Percentiles rank a stretch among this genome's conserved stretches.
Evolutionary conservation across 53 echinoderm and acorn worm genomes (phyloP).

Genomic region (Zoroaster sp.): DNA sequence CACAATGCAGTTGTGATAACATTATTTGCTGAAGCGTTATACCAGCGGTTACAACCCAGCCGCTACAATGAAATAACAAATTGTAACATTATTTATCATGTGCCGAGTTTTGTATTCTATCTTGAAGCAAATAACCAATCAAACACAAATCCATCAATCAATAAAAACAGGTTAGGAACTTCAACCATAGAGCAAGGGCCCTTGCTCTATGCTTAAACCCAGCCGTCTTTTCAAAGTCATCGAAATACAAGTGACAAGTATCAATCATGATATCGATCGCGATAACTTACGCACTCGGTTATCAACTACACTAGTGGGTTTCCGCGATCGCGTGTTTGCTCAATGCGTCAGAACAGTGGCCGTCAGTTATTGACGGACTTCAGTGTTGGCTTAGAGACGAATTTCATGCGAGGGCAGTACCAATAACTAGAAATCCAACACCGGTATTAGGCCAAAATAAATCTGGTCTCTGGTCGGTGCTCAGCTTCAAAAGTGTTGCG

Average conservation of each 20-base stretch:
- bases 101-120: background rate
- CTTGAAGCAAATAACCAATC: background rate
- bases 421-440: no score
- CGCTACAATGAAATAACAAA: no score
- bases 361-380: background rate
- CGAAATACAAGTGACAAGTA: background rate
- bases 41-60: background rate
- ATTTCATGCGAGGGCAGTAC: no score
- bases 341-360: background rate
- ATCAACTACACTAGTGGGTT: background rate
- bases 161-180: background rate
- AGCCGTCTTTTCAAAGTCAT: background rate
- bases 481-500: background rate
- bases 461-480: background rate
- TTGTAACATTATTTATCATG: background rate
- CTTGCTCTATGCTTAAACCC: no score
- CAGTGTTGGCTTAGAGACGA: background rate
- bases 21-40: background rate
- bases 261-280: background rate
- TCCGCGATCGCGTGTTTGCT: background rate
- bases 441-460: no score
- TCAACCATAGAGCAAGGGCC: no score
- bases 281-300: background rate
- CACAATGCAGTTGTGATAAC: background rate
- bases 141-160: background rate